Conservation (phyloP, 1,140 invertebrate genomes). For the Chelonus insularis region DNA sequence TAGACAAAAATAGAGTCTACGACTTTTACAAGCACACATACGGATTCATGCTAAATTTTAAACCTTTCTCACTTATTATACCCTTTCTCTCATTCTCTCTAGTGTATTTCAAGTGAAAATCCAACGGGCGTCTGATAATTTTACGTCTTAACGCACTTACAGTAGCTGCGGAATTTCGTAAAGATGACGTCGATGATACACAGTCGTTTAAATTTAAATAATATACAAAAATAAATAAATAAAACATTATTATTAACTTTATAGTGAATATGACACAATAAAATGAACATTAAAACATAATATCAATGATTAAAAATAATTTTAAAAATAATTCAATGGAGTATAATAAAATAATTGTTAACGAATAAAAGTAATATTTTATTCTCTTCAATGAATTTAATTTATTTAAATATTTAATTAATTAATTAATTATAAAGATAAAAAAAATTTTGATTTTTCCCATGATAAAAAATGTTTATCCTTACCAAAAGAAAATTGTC, state of each 20-base stretch:
- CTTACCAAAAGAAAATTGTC: slow-evolving; percentile 32
- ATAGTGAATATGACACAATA: too few relatives aligned
- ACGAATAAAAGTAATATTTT: neutral
- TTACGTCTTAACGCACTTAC: slow-evolving; percentile 6
- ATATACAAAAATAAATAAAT: too few relatives aligned
- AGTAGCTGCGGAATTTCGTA: neutral
- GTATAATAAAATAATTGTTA: too few relatives aligned
- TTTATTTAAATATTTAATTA: neutral
- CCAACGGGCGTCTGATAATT: slow-evolving; percentile 11
- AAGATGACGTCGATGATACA: neutral
- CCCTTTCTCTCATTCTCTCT: neutral
- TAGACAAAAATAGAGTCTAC: slow-evolving; percentile 48
- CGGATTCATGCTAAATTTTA: neutral
- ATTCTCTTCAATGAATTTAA: neutral
- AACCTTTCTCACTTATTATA: slow-evolving; percentile 18
- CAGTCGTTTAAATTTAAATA: neutral
- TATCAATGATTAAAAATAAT: too few relatives aligned
- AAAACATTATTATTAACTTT: too few relatives aligned
- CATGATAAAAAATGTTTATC: slow-evolving; percentile 30
- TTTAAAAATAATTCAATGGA: too few relatives aligned
- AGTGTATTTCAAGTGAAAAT: slow-evolving; percentile 10
- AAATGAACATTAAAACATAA: too few relatives aligned
- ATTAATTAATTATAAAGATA: neutral
- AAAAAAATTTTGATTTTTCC: slow-evolving; percentile 21
- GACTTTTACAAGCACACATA: slow-evolving; percentile 33